Conservation (phyloP, 1,140 invertebrate species). For the Diorhabda sublineata region DNA sequence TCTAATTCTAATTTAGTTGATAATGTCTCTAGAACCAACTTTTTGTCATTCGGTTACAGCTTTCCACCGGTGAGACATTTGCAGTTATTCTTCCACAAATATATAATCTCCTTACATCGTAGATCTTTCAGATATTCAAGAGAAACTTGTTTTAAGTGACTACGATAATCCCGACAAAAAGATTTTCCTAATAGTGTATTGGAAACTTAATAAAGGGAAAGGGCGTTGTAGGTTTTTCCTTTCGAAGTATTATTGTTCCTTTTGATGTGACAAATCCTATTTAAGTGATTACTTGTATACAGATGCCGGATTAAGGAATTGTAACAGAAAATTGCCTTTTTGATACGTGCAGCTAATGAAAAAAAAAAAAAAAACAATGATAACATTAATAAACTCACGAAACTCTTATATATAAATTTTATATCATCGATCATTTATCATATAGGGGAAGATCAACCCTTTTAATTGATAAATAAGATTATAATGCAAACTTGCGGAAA, state of each 20-base stretch:
- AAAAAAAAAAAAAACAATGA: too few relatives aligned
- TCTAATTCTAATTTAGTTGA: background rate
- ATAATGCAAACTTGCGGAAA: too few relatives aligned
- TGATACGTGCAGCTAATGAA: too few relatives aligned
- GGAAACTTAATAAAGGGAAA: background rate
- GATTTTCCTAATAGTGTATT: slow-evolving; percentile 2
- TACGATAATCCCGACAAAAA: slow-evolving; percentile 2
- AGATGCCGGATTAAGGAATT: too few relatives aligned
- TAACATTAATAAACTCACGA: too few relatives aligned
- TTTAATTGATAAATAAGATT: too few relatives aligned
- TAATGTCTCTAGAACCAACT: background rate
- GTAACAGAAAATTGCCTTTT: too few relatives aligned
- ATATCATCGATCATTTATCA: too few relatives aligned
- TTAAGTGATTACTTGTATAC: background rate
- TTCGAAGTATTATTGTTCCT: background rate
- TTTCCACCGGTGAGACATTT: background rate
- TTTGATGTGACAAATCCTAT: background rate
- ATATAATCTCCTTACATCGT: background rate
- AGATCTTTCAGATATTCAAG: background rate
- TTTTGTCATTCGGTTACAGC: background rate
- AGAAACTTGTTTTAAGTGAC: background rate
- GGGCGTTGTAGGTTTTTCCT: background rate
- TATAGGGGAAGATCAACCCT: too few relatives aligned
- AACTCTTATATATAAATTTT: too few relatives aligned
- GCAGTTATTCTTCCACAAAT: slow-evolving; percentile 1